phyloP scores from a whole-genome alignment of 2,888 invertebrate species.

The Lithophane leautieri region DNA sequence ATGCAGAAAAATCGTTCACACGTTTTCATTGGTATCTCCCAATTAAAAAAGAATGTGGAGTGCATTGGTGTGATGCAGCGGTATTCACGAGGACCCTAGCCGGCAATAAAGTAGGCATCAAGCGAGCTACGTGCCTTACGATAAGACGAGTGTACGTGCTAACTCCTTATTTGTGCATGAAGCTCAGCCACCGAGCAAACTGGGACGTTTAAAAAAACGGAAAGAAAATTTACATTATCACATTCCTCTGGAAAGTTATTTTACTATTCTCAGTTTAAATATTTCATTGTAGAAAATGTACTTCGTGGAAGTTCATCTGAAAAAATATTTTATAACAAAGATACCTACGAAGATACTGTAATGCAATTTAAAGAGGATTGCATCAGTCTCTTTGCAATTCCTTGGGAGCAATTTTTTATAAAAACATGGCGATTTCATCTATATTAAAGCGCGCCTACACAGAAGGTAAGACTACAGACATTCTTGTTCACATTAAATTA shows the following conservation, averaged over 20 bases:
- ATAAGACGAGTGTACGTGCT: conserved; percentile 81
- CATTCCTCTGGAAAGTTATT: conserved; percentile 75
- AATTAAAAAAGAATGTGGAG: conserved; percentile 74
- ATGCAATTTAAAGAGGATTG: conserved; percentile 51
- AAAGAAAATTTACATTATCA: conserved; percentile 78
- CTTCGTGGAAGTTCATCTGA: conserved; percentile 53
- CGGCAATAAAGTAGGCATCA: conserved; percentile 86
- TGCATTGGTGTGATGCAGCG: conserved; percentile 76
- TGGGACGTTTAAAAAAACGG: conserved; percentile 73
- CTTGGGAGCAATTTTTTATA: conserved; percentile 16
- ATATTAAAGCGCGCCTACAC: neutral
- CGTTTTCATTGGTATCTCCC: conserved; percentile 68
- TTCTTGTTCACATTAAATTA: neutral
- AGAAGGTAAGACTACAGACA: neutral
- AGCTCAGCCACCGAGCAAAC: conserved; percentile 73
- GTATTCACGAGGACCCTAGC: conserved; percentile 72
- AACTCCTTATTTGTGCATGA: conserved; percentile 75
- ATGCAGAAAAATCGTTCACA: conserved; percentile 49
- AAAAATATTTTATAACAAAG: conserved; percentile 52
- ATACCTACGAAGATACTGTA: conserved; percentile 42
- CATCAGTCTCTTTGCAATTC: conserved; percentile 36
- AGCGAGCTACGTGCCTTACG: conserved; percentile 80
- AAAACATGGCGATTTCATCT: conserved; percentile 9
- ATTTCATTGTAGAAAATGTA: conserved; percentile 65
- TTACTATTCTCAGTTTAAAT: conserved; percentile 68